These are phyloP conservation scores for Andrena bicolor DNA, from an alignment of 2,888 invertebrate genomes.

Conservation along the genomic window DNA sequence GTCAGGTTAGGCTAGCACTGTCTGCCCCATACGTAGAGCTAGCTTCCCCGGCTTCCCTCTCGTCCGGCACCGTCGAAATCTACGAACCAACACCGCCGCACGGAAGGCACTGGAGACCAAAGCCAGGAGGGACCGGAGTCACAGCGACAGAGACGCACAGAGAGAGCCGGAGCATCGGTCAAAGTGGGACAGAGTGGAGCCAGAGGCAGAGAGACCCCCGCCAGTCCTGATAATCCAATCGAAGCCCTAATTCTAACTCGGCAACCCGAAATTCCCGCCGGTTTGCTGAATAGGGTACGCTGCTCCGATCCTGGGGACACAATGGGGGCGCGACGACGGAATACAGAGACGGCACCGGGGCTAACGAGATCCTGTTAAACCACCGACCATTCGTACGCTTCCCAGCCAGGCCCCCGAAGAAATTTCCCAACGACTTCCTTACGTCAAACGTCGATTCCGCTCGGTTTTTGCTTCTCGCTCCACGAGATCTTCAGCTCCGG, in stretches of 20 bases:
- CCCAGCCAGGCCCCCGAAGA: conserved; percentile 37
- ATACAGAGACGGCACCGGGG: conserved; percentile 73
- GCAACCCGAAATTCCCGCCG: conserved; percentile 83
- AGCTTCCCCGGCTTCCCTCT: conserved; percentile 36
- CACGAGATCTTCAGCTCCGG: no score
- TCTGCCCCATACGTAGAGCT: conserved; percentile 55
- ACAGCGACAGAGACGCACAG: conserved; percentile 37
- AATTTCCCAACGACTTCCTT: conserved; percentile 43
- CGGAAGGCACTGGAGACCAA: conserved; percentile 77
- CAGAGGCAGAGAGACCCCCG: conserved; percentile 59
- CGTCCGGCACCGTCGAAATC: conserved; percentile 64
- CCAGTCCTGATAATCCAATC: conserved; percentile 84
- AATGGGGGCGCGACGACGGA: conserved; percentile 78
- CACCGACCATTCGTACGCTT: conserved; percentile 65
- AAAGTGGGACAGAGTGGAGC: conserved; percentile 38
- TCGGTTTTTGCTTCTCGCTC: no score
- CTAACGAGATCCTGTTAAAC: conserved; percentile 80
- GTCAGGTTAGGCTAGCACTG: conserved; percentile 54
- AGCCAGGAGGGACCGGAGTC: conserved; percentile 59
- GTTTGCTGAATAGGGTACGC: conserved; percentile 83
- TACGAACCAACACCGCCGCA: conserved; percentile 73
- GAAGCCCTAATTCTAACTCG: conserved; percentile 84
- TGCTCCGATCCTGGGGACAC: conserved; percentile 77
- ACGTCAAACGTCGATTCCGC: conserved; percentile 20
- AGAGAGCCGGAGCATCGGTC: conserved; percentile 34